A percentile compares a stretch with the other conserved stretches of the same genome.
phyloP scores from a whole-genome alignment of 2,113 vertebrate species.

The Neomonachus schauinslandi region DNA sequence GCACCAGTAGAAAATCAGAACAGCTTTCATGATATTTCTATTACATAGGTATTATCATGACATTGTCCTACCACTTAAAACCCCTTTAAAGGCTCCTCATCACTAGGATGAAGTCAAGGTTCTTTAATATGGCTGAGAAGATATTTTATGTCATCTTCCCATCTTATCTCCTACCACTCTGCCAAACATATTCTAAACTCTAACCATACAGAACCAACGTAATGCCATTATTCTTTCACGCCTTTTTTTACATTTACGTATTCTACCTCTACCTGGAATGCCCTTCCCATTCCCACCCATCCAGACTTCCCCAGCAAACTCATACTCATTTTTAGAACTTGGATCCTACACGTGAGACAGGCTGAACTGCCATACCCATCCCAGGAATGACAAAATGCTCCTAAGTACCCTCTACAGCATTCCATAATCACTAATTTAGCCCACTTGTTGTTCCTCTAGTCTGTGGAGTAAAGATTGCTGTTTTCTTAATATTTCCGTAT shows the following conservation, averaged over 20 bases:
- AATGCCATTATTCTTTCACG: background rate
- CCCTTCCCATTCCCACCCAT: background rate
- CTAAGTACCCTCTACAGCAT: background rate
- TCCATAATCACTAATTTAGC: background rate
- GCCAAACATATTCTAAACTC: background rate
- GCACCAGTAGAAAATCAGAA: background rate
- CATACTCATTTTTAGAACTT: background rate
- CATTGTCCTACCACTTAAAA: background rate
- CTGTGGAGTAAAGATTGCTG: background rate
- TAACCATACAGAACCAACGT: background rate
- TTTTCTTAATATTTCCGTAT: background rate
- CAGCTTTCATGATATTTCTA: background rate
- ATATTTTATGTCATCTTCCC: background rate
- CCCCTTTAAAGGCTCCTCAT: background rate
- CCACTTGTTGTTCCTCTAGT: background rate
- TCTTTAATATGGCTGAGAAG: background rate
- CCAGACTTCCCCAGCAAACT: background rate
- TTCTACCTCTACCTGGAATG: background rate
- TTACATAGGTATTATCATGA: background rate
- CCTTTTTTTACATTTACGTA: background rate
- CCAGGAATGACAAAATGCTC: background rate
- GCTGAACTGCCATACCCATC: background rate
- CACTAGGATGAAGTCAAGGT: background rate
- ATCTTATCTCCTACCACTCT: background rate
- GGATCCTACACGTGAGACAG: background rate